Conservation (phyloP, 2,888 invertebrate species). For the Thymelicus sylvestris region DNA sequence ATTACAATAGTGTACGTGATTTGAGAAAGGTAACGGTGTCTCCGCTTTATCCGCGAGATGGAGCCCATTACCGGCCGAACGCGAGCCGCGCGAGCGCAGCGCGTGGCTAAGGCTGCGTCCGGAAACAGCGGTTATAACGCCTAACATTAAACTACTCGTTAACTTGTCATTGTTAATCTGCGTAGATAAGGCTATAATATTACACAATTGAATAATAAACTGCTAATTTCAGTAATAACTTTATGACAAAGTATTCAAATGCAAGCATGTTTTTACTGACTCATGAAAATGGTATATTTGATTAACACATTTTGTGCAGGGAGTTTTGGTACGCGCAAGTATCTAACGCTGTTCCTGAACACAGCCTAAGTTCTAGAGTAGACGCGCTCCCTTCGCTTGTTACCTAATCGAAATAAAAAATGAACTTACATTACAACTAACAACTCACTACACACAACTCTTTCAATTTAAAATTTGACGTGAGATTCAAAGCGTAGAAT, state of each 20-base stretch:
- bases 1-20: slow-evolving; percentile 85
- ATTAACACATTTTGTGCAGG: not conserved
- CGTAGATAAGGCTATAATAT: too few species aligned
- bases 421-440: not conserved
- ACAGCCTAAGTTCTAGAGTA: slow-evolving; percentile 27
- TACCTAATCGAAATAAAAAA: slow-evolving; percentile 59
- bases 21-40: slow-evolving; percentile 84
- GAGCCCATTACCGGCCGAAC: slow-evolving; percentile 66
- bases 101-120: slow-evolving; percentile 47
- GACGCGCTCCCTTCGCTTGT: slow-evolving; percentile 45
- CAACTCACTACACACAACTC: slow-evolving; percentile 32
- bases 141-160: not conserved
- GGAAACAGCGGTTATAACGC: not conserved
- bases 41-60: slow-evolving; percentile 81
- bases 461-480: slow-evolving; percentile 17
- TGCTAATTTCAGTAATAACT: too few species aligned
- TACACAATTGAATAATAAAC: too few species aligned
- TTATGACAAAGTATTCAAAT: too few species aligned
- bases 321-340: not conserved
- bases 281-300: too few species aligned
- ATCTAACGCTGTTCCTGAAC: not conserved
- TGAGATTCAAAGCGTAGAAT: slow-evolving; percentile 13
- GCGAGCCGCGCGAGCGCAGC: slow-evolving; percentile 59
- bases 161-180: not conserved
- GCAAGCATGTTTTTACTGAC: too few species aligned